These are phyloP conservation scores for Ficedula albicollis DNA, from an alignment of 2,797 vertebrate species.

Conservation along the genomic window DNA sequence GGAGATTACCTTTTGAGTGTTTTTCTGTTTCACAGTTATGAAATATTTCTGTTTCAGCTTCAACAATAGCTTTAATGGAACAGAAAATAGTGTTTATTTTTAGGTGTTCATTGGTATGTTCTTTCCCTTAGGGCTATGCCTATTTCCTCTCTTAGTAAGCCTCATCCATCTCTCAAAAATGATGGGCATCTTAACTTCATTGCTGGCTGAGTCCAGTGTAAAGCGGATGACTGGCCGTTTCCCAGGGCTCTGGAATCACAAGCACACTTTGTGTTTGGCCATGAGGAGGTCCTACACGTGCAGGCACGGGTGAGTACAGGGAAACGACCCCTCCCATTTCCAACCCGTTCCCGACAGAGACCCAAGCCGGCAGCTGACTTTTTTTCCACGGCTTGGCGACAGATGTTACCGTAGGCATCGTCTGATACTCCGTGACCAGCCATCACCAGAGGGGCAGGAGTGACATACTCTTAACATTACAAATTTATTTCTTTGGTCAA, in stretches of 20 bases:
- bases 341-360: background rate
- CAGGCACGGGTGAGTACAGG: background rate
- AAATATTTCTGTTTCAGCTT: slow-evolving; percentile 46
- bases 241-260: background rate
- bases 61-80: slow-evolving; percentile 37
- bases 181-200: background rate
- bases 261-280: background rate
- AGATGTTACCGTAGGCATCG: background rate
- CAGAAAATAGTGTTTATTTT: slow-evolving; percentile 55
- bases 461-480: background rate
- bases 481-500: background rate
- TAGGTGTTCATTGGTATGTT: slow-evolving; percentile 7
- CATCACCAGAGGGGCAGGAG: background rate
- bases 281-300: accelerated
- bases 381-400: background rate
- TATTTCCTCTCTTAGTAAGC: slow-evolving; percentile 43
- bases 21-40: slow-evolving; percentile 1
- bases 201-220: background rate
- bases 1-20: background rate
- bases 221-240: background rate
- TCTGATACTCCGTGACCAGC: background rate
- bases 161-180: slow-evolving; percentile 19
- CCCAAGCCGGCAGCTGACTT: background rate
- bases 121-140: slow-evolving; percentile 10
- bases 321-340: background rate